Evolutionary conservation across 2,888 invertebrate genomes (phyloP).

Genomic region (Diarsia dahlii): DNA sequence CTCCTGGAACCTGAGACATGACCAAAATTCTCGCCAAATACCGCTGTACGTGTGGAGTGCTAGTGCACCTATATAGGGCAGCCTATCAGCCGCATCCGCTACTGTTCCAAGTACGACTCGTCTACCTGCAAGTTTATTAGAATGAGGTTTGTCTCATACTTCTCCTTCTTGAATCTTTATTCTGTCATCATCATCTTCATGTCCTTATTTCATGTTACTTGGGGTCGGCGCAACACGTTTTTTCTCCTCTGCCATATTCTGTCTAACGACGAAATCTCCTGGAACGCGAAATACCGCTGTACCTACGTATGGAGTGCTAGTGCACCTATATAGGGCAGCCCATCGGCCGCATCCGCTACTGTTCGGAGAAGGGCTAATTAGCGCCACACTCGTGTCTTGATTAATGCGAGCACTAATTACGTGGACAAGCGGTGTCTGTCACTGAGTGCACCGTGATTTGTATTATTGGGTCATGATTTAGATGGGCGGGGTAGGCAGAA

Average conservation of each 20-base stretch:
- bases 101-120: conserved; percentile 71
- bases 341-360: conserved; percentile 58
- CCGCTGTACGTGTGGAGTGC: too few relatives aligned
- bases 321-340: conserved; percentile 48
- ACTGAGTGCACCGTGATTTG: conserved; percentile 60
- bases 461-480: conserved; percentile 62
- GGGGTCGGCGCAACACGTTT: too few relatives aligned
- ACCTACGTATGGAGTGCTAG: conserved; percentile 23
- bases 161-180: background rate
- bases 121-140: conserved; percentile 37
- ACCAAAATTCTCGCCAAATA: background rate
- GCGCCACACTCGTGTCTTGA: conserved; percentile 78
- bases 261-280: too few relatives aligned
- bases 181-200: background rate
- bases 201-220: too few relatives aligned
- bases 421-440: conserved; percentile 61
- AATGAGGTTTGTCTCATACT: background rate
- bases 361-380: conserved; percentile 75
- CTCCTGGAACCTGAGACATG: background rate
- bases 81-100: conserved; percentile 41
- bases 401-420: conserved; percentile 82
- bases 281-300: background rate
- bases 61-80: background rate
- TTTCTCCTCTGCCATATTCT: too few relatives aligned
- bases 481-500: conserved; percentile 1